These are phyloP conservation scores for Atherinomorus stipes DNA, from an alignment of 2,113 vertebrate species.

Conservation along the genomic window DNA sequence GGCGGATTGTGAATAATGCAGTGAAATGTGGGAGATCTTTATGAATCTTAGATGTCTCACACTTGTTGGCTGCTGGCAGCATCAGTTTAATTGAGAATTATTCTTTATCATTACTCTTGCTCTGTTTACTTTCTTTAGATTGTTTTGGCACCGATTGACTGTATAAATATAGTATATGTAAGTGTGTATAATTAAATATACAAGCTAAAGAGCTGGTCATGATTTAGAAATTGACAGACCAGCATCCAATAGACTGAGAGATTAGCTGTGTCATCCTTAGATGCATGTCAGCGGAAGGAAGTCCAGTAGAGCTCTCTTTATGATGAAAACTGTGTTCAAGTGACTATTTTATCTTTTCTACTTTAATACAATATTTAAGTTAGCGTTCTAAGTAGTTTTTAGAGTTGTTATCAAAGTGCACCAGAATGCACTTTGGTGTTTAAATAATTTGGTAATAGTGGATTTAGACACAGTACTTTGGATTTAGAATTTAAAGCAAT, in stretches of 20 bases:
- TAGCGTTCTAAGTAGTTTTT: no score
- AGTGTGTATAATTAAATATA: neutral
- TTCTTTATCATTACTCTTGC: conserved; percentile 3
- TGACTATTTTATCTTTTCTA: no score
- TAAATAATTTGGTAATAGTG: no score
- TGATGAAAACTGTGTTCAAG: no score
- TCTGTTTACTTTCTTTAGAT: conserved; percentile 8
- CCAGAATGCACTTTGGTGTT: no score
- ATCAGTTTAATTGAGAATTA: conserved; percentile 41
- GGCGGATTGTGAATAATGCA: conserved; percentile 82
- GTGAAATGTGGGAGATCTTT: conserved; percentile 81
- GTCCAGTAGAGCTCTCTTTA: neutral
- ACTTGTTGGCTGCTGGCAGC: conserved; percentile 65
- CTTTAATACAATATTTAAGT: no score
- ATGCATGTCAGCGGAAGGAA: neutral
- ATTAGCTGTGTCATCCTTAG: neutral
- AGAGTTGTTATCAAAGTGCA: no score
- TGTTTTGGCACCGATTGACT: neutral
- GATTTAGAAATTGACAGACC: neutral
- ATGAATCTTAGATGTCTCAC: conserved; percentile 79
- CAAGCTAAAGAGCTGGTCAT: neutral
- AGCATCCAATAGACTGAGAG: neutral
- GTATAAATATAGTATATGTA: neutral
- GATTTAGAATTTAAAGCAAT: no score
- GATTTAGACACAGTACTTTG: no score